Evolutionary conservation across 2,797 vertebrate species (phyloP), one percentile per base, ranked within the genome.

Genomic region (Garrulus glandarius): DNA sequence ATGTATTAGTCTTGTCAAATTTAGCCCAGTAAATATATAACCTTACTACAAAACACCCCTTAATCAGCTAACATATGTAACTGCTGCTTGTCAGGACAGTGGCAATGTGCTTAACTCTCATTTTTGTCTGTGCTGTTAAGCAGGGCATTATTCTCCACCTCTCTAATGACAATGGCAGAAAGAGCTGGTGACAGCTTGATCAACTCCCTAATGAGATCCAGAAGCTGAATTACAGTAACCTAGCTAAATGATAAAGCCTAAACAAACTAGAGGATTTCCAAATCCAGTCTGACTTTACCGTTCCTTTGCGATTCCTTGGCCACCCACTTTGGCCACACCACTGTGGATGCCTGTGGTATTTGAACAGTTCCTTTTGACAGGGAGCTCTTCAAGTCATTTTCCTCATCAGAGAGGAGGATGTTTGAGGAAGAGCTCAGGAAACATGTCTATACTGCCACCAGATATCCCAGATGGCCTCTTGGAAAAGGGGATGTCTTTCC

Each of bases 1-100:
- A 52, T 15, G 10, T 63, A 67, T 64, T 63, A 56, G 27, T 65
- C 37, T 68, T 67, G 44, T 70, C 29, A 41, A 87, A 81, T 64
- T 60, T 41, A 90, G 74, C 32, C 23, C 68, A 53, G 43, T 36
- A 91, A 84, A 71, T 24, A 68, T 9, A 21, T 0, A 1, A 74
- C 41, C 87, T 78, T 70, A 39, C 52, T 70, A 67, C 29, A 92
- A 95, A 95, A 92, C 29, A 53, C 18, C 47, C 41, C 50, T 78
- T 95, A 82, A 94, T 93, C 85, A 95, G 84, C 59, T 50, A 69
- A 89, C 10, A 19, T 57, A 37, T 19, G 57, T 53, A 93, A 86
- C 50, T 93, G 79, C 89, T 95, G 91, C 79, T 84, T 92, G 92
- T 78, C 90, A 91, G 86, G 79, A 52, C 41, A 77, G 41, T 13